Evolutionary conservation across 2,113 vertebrate genomes (phyloP).

Genomic region (Drymodes brunneopygia): DNA sequence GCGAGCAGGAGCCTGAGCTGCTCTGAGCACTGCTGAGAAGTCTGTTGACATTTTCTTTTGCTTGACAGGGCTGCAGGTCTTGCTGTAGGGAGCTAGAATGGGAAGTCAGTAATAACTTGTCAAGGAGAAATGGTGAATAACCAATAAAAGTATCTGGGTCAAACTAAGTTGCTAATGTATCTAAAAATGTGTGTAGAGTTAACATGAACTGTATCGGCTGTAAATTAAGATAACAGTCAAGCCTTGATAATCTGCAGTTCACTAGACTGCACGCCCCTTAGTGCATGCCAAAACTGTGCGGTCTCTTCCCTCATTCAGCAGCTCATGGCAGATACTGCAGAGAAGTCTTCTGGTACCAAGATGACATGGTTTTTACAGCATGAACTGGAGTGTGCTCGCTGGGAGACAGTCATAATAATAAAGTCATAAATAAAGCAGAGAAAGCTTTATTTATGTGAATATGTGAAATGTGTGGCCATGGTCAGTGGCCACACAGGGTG

Average conservation of each 20-base stretch:
- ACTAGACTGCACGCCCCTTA: not conserved
- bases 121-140: constrained; percentile 30
- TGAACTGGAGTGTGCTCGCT: not conserved
- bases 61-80: constrained; percentile 45
- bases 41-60: constrained; percentile 36
- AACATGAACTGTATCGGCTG: not conserved
- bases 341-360: not conserved
- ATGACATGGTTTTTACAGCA: not conserved
- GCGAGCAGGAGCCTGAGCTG: not conserved
- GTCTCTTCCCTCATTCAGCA: not conserved
- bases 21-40: not conserved
- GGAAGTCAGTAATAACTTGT: constrained; percentile 55
- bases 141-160: constrained; percentile 6
- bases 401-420: not conserved
- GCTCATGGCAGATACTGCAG: not conserved
- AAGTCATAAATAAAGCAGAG: not conserved
- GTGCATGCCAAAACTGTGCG: not conserved
- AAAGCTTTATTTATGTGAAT: not conserved
- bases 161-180: constrained; percentile 32
- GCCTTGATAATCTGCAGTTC: not conserved
- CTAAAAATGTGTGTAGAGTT: constrained; percentile 31
- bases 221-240: constrained; percentile 50
- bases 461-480: not conserved
- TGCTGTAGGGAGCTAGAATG: constrained; percentile 40
- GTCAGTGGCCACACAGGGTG: not conserved